Conservation (phyloP, 2,797 vertebrate species). For the Helostoma temminkii region DNA sequence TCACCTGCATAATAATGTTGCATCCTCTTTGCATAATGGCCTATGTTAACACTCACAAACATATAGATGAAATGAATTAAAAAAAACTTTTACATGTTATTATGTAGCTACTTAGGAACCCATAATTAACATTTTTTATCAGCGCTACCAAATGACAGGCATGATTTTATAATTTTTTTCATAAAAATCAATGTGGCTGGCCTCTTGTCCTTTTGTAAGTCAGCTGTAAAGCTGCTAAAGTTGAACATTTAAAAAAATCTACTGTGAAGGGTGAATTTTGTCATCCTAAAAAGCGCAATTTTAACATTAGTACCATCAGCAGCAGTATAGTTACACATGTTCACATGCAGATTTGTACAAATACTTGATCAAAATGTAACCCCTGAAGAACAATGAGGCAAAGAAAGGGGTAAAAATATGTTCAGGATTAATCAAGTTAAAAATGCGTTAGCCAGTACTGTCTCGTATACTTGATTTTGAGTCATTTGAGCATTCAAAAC, state of each 20-base stretch:
- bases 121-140: conserved; percentile 15
- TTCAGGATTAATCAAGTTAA: conserved; percentile 6
- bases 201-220: conserved; percentile 9
- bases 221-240: conserved; percentile 16
- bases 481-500: no score
- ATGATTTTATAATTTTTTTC: conserved; percentile 18
- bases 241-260: conserved; percentile 20
- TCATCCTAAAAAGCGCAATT: not conserved
- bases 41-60: conserved; percentile 14
- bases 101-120: not conserved
- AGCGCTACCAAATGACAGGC: not conserved
- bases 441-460: conserved; percentile 19
- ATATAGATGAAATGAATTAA: conserved; percentile 7
- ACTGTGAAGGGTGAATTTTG: conserved; percentile 23
- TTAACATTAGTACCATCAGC: conserved; percentile 39
- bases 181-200: not conserved
- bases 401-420: not conserved
- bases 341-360: conserved; percentile 44
- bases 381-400: conserved; percentile 2
- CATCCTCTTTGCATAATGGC: conserved; percentile 16
- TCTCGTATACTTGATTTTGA: conserved; percentile 9
- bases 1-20: conserved; percentile 13
- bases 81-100: no score
- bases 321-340: conserved; percentile 34
- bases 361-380: conserved; percentile 34